A percentile compares a stretch with the other conserved stretches of the same genome.
Evolutionary conservation across 2,113 vertebrate species (phyloP).

Genomic region (Salvelinus fontinalis): DNA sequence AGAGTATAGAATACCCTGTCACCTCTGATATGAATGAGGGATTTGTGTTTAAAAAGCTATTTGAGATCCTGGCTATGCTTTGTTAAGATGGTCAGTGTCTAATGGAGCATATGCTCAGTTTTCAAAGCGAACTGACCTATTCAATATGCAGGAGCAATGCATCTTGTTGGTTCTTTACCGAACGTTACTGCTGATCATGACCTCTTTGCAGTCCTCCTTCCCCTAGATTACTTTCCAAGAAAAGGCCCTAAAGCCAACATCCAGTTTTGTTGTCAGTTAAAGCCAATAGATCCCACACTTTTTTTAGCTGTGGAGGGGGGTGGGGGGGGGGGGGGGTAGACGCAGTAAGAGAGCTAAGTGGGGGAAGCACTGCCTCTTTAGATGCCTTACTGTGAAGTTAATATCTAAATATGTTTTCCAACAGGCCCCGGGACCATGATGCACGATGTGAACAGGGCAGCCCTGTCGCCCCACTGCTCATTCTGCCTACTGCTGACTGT

Average conservation of each 20-base stretch:
- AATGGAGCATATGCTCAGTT: neutral
- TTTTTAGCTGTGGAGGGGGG: no score
- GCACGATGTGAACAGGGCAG: constrained; percentile 83
- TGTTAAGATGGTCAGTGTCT: neutral
- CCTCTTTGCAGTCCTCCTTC: no score
- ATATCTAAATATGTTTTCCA: constrained; percentile 29
- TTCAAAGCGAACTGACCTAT: neutral
- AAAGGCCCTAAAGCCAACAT: no score
- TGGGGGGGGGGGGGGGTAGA: no score
- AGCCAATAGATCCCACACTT: no score
- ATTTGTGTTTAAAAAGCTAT: neutral
- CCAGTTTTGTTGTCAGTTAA: no score
- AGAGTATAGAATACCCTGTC: neutral
- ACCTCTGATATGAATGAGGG: neutral
- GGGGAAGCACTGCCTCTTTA: neutral
- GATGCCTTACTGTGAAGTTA: neutral
- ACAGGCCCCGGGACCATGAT: constrained; percentile 91
- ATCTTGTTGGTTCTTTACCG: no score
- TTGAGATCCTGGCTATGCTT: neutral
- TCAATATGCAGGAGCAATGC: neutral
- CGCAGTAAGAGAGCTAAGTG: no score
- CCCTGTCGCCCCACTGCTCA: constrained; percentile 74
- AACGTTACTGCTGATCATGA: no score
- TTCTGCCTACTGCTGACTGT: constrained; percentile 82
- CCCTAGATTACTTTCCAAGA: no score